Percentiles rank a stretch among this genome's conserved stretches.
Conservation (phyloP, 2,113 vertebrate species). For the Ctenodactylus gundi region DNA sequence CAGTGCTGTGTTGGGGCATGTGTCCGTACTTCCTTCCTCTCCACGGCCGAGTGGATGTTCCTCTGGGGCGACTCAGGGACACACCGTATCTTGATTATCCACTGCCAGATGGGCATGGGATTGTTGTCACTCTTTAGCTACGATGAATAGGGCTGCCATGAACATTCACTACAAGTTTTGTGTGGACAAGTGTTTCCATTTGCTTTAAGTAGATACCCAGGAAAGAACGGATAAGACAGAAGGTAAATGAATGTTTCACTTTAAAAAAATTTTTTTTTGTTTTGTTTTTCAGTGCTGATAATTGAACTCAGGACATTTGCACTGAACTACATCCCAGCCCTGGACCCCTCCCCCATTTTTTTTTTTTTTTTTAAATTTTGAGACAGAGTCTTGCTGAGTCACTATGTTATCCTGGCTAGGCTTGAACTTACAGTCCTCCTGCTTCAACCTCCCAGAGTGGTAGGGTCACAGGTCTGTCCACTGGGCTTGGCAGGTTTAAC, state of each 20-base stretch:
- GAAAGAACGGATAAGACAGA: neutral
- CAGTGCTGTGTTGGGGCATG: accelerated
- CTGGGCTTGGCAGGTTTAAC: neutral
- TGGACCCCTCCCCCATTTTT: too few species aligned
- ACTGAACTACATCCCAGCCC: too few species aligned
- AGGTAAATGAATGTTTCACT: too few species aligned
- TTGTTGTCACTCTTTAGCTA: neutral
- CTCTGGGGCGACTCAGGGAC: too few species aligned
- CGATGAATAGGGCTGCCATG: neutral
- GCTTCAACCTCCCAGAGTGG: neutral
- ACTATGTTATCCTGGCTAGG: neutral
- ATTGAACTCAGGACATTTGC: too few species aligned
- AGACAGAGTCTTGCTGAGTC: neutral
- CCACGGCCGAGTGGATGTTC: accelerated
- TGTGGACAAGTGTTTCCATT: neutral
- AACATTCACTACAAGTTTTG: neutral
- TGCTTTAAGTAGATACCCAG: neutral
- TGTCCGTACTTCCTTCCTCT: neutral
- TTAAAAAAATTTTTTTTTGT: too few species aligned
- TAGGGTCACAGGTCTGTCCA: neutral
- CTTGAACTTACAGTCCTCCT: neutral
- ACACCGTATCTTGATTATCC: neutral
- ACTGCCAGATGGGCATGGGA: neutral
- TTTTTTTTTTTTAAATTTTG: neutral
- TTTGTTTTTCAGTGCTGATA: too few species aligned